Evolutionary conservation across 64 coral and sea anemone genomes (phyloP), one percentile per base, ranked within the genome.

Genomic region (Platygyra sinensis): DNA sequence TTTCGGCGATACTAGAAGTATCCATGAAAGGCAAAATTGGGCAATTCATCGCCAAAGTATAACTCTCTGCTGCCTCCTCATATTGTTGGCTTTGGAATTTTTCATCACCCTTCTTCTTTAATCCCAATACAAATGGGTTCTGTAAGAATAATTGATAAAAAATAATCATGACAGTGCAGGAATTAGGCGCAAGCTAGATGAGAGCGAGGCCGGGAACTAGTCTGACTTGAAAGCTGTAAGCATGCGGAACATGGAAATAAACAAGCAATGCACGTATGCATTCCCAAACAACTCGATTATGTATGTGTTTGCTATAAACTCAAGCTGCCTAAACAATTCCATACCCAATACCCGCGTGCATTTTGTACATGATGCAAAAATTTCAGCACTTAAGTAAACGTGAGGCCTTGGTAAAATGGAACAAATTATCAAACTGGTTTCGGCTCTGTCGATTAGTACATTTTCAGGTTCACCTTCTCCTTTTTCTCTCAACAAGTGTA

Each of bases 51-150:
- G 81, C 81, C 63, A 50, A 16, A 15, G 17, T 14, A 63, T 84
- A 84, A 71, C 50, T 15, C 0, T 1, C 1, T 13, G 81, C 62
- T 5, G 81, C 81, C 20, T 69, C 19, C 10, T 33, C 10, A 22
- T 84, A 84, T 6, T 69, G 33, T 2, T 71, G n/a, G 14, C 62
- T 38, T 11, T 9, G 62, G 28, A 84, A 71, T 18, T 42, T 71
- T 84, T 84, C 13, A 50, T 84, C 81, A n/a, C 81, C 33, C 38
- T 50, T 9, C 12, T 30, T 61, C 50, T 80, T 60, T 2, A 80
- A 61, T 2, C 30, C 20, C 11, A 24, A 12, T 5, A 80, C 24
- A 31, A 60, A 30, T 30, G 78, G 78, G n/a, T 67, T 10, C 64
- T 67, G 64, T 10, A 25, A 24, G 19, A 3, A 24, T 67, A 4